These are phyloP conservation scores for Papilio polytes DNA, from an alignment of 1,140 invertebrate genomes.

Conservation along the genomic window DNA sequence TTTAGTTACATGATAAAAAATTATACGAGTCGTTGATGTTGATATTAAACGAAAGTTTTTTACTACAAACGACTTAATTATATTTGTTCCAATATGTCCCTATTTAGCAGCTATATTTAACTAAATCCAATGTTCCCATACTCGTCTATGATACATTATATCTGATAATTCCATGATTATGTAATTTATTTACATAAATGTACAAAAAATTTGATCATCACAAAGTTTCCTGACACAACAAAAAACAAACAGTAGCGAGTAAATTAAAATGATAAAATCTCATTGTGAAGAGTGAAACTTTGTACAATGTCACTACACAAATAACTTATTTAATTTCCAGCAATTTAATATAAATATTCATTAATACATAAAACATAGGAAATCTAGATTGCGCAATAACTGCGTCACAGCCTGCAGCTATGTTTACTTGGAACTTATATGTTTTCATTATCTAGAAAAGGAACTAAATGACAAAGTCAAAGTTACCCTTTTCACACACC, in stretches of 20 bases:
- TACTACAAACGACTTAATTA: background rate
- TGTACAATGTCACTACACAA: background rate
- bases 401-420: background rate
- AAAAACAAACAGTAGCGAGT: background rate
- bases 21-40: too few species aligned
- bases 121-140: background rate
- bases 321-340: background rate
- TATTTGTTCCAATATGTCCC: background rate
- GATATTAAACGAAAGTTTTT: background rate
- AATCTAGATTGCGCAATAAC: conserved; percentile 2
- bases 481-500: background rate
- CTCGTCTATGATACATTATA: too few species aligned
- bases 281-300: background rate
- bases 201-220: background rate
- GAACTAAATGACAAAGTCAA: conserved; percentile 1
- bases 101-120: background rate
- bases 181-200: background rate
- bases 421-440: conserved; percentile 19
- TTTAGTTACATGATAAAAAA: too few species aligned
- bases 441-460: background rate
- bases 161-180: background rate
- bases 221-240: background rate
- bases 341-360: conserved; percentile 15
- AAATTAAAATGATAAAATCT: too few species aligned
- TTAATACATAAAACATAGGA: background rate